Evolutionary conservation across 2,888 invertebrate species (phyloP), one percentile per base, ranked within the genome.

Genomic region (Apantesis nais): DNA sequence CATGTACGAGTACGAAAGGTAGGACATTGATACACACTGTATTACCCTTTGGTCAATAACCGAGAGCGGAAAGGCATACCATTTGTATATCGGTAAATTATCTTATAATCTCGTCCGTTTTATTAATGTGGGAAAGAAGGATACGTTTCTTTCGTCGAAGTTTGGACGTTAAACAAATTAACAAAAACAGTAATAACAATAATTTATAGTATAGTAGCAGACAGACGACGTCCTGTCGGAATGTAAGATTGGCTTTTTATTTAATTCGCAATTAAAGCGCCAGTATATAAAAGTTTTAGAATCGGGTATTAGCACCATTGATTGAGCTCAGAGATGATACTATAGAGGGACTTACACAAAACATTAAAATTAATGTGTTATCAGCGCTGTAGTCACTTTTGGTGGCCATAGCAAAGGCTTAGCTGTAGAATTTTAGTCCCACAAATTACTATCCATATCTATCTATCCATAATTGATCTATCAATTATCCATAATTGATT

Each of bases 51-150:
- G 63, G 62, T 25, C 31, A 41, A 29, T 14, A 37, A 34, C 25
- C 44, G 58, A 44, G 68, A 65, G 61, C 72, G 69, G 66, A 75
- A 78, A 74, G 69, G 62, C 72, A 72, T 74, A 73, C 65, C 67
- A 31, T 67, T 61, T 75, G 71, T 67, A 68, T 72, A 70, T 68
- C 34, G 48, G 44, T 63, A 63, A 44, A 31, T 62, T 58, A 60
- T 60, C 67, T 61, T 48, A 60, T 34, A 48, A 44, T 66, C 48
- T 39, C 22, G 29, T 37, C 41, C 25, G 44, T 29, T 63, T 44
- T 63, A 63, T 63, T 63, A 63, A 63, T 44, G 44, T 63, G 63
- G 44, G 63, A 63, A 63, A 19, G 44, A 63, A 2, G 44, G 29
- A 63, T 19, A 44, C 12, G 44, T 63, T 44, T 44, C 31, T 41